Evolutionary conservation across 2,797 vertebrate species (phyloP).

Genomic region (Pipistrellus pygmaeus): DNA sequence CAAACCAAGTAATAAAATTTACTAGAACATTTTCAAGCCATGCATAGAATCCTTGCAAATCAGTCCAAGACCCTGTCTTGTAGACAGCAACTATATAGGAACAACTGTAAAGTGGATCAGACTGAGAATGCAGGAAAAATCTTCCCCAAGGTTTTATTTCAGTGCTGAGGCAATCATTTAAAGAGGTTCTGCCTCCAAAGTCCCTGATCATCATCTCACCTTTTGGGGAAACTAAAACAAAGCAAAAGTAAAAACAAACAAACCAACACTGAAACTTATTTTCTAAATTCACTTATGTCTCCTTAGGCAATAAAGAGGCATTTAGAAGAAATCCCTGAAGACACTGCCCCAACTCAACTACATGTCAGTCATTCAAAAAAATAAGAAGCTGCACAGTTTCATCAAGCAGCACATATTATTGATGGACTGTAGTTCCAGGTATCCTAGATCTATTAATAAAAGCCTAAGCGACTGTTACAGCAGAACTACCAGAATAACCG

Average conservation of each 20-base stretch:
- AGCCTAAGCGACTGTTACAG: too few species aligned
- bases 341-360: background rate
- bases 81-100: background rate
- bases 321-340: conserved; percentile 17
- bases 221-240: conserved; percentile 50
- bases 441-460: background rate
- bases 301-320: background rate
- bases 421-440: background rate
- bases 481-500: too few species aligned
- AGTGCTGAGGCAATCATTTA: background rate
- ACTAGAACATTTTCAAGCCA: conserved; percentile 42
- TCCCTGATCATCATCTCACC: background rate
- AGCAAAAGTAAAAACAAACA: background rate
- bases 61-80: background rate
- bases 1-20: conserved; percentile 19
- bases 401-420: background rate
- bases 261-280: conserved; percentile 14
- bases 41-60: background rate
- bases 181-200: background rate
- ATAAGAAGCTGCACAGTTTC: background rate
- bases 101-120: background rate
- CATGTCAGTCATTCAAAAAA: background rate
- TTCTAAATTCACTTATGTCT: background rate
- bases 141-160: conserved; percentile 4
- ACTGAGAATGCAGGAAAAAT: background rate